These are phyloP conservation scores for Astur gentilis DNA, from an alignment of 2,113 vertebrate genomes.

Conservation along the genomic window DNA sequence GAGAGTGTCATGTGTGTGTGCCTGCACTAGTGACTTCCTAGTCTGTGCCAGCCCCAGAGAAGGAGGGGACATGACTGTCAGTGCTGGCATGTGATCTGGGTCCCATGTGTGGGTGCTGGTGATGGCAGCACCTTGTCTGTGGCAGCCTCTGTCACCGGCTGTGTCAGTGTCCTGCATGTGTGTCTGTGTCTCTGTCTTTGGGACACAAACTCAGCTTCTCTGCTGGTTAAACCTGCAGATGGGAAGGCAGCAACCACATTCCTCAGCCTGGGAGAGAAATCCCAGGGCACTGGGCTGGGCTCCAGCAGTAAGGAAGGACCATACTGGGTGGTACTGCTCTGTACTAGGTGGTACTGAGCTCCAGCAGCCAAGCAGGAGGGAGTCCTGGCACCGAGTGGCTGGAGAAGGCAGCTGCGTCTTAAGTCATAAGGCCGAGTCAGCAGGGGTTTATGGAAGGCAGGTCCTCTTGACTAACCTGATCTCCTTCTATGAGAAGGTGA, in stretches of 20 bases:
- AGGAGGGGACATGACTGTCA: not conserved
- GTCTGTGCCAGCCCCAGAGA: not conserved
- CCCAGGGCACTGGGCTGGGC: not conserved
- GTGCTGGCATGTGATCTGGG: not conserved
- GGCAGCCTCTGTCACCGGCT: not conserved
- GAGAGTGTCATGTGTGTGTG: no score
- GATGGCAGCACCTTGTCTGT: not conserved
- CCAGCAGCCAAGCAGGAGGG: not conserved
- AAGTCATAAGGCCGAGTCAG: not conserved
- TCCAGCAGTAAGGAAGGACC: no score
- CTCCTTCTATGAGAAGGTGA: no score
- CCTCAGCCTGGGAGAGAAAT: no score
- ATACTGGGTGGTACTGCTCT: not conserved
- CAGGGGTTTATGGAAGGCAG: not conserved
- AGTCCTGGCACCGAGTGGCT: not conserved
- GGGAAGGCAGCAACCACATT: not conserved
- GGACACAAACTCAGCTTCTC: not conserved
- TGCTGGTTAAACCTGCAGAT: not conserved
- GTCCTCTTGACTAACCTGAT: no score
- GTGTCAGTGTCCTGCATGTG: not conserved
- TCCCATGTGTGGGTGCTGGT: not conserved
- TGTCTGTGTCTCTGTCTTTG: not conserved
- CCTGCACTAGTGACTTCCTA: not conserved
- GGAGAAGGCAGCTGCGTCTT: not conserved
- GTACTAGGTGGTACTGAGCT: not conserved